These are phyloP conservation scores for Cassiopea xamachana DNA, from an alignment of 30 jellyfish, hydroid and myxozoan genomes.

Conservation along the genomic window DNA sequence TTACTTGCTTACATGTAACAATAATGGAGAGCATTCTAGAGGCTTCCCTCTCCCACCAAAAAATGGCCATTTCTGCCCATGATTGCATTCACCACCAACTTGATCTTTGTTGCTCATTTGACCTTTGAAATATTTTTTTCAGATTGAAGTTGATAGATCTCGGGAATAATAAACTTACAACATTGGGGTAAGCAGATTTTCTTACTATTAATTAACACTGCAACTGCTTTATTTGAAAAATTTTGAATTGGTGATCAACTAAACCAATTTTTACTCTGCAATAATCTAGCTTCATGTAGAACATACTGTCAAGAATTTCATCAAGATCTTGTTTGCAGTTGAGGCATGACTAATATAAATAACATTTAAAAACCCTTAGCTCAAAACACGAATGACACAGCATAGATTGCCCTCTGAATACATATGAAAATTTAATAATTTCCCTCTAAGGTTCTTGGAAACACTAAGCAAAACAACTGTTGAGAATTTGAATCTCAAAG, in stretches of 20 bases:
- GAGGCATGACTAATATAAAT: no score
- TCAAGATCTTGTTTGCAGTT: no score
- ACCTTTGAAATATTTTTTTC: not conserved
- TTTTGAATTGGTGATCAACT: not conserved
- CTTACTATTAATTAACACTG: not conserved
- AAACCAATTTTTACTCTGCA: no score
- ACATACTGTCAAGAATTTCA: no score
- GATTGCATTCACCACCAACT: no score
- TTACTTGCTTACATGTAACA: no score
- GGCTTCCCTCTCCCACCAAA: no score
- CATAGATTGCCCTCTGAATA: not conserved
- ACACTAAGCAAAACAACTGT: constrained; percentile 53
- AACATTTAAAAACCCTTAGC: not conserved
- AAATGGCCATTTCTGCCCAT: no score
- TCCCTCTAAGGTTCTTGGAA: constrained; percentile 45
- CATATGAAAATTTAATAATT: not conserved
- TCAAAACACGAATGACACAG: not conserved
- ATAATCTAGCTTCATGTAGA: no score
- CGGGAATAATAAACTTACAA: constrained; percentile 63
- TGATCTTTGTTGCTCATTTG: no score
- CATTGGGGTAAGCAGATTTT: constrained; percentile 22
- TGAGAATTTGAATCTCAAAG: constrained; percentile 81
- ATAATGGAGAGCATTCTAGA: no score
- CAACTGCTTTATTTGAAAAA: not conserved
- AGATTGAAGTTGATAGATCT: constrained; percentile 73